Conservation (phyloP, 2,888 invertebrate genomes). For the Oxytorus armatus region DNA sequence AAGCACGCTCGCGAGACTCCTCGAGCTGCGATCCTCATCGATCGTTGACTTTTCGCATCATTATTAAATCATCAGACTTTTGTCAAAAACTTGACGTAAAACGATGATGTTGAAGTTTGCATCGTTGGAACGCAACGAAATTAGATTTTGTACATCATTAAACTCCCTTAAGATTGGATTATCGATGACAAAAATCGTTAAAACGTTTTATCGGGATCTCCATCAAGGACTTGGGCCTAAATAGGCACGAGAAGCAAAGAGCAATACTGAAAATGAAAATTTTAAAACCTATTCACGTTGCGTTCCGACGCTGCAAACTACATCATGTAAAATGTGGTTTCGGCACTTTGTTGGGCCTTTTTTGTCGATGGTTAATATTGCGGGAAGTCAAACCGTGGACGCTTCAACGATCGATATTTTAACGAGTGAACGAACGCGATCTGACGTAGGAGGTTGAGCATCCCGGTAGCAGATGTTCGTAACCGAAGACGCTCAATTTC, state of each 20-base stretch:
- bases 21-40: neutral
- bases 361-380: constrained; percentile 20
- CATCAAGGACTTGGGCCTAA: too few relatives aligned
- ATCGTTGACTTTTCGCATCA: neutral
- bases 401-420: constrained; percentile 45
- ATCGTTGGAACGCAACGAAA: too few relatives aligned
- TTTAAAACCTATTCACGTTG: too few relatives aligned
- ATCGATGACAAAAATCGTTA: too few relatives aligned
- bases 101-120: too few relatives aligned
- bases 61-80: neutral
- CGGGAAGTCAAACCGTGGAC: neutral
- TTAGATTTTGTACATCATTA: too few relatives aligned
- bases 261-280: too few relatives aligned
- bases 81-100: neutral
- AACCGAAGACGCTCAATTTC: constrained; percentile 20
- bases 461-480: constrained; percentile 1
- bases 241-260: too few relatives aligned
- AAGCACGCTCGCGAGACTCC: neutral
- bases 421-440: constrained; percentile 1
- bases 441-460: constrained; percentile 43
- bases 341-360: neutral
- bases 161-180: too few relatives aligned
- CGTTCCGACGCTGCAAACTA: too few relatives aligned
- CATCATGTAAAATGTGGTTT: too few relatives aligned
- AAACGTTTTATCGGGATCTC: too few relatives aligned